Conservation (phyloP, 1,140 invertebrate genomes). For the Cecropterus lyciades region DNA sequence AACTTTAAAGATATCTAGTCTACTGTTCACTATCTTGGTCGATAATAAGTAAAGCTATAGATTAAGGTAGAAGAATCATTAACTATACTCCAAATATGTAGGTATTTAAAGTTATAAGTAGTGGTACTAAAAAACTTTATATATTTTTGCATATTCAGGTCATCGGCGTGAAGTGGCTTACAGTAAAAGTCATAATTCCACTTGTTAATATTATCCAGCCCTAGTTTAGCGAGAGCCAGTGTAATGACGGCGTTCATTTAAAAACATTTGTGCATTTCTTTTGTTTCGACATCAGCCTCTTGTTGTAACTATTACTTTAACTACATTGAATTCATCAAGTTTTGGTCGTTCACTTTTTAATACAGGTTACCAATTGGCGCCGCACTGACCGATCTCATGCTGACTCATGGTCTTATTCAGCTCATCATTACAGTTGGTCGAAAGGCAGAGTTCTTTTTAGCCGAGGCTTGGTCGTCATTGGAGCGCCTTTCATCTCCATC, state of each 20-base stretch:
- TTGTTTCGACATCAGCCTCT: slow-evolving; percentile 1
- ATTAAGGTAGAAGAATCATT: slow-evolving; percentile 35
- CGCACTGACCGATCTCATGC: too few species aligned
- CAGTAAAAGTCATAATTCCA: slow-evolving; percentile 19
- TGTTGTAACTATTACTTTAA: not conserved
- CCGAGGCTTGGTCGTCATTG: too few species aligned
- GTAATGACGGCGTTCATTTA: slow-evolving; percentile 12
- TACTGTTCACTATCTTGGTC: slow-evolving; percentile 58
- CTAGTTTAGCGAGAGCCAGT: slow-evolving; percentile 1
- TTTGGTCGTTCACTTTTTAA: too few species aligned
- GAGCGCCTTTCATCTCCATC: too few species aligned
- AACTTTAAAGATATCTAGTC: slow-evolving; percentile 37
- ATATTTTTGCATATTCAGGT: slow-evolving; percentile 18
- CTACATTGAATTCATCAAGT: too few species aligned
- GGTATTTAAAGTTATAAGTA: not conserved
- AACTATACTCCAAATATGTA: slow-evolving; percentile 25
- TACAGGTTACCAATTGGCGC: too few species aligned
- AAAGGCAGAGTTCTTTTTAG: too few species aligned
- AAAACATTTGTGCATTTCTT: slow-evolving; percentile 19
- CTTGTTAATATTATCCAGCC: slow-evolving; percentile 22
- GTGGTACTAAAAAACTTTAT: not conserved
- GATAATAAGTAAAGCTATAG: slow-evolving; percentile 62
- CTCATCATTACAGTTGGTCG: too few species aligned
- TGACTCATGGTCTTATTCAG: too few species aligned
- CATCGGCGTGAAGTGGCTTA: slow-evolving; percentile 20